A percentile compares a stretch with the other conserved stretches of the same genome.
Conservation (phyloP, 1,140 invertebrate species). For the Ceratoteleas bidentatus region DNA sequence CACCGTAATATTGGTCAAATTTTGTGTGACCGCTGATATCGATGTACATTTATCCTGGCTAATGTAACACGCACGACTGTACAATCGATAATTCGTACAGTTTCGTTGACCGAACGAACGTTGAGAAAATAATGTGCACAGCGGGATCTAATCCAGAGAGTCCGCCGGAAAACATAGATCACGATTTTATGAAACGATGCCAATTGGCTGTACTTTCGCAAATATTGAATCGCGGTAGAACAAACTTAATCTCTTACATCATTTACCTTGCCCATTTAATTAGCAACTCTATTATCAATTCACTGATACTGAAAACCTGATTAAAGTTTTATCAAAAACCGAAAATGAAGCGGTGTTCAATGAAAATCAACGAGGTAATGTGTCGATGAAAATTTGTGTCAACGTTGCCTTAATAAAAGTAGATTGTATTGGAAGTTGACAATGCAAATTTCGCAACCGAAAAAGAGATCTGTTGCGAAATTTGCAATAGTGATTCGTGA, state of each 20-base stretch:
- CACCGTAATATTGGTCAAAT: slow-evolving; percentile 47
- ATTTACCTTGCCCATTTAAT: slow-evolving; percentile 45
- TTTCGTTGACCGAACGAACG: slow-evolving; percentile 44
- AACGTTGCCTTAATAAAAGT: too few species aligned
- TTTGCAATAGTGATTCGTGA: too few species aligned
- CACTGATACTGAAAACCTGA: not conserved
- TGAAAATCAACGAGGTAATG: not conserved
- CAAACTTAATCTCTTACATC: slow-evolving; percentile 47
- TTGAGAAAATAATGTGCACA: slow-evolving; percentile 56
- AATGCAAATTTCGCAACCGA: too few species aligned
- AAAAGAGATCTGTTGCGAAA: too few species aligned
- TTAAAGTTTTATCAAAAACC: slow-evolving; percentile 25
- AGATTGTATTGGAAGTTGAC: too few species aligned
- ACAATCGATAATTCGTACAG: slow-evolving; percentile 57
- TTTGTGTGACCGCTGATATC: slow-evolving; percentile 45
- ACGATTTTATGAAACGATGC: slow-evolving; percentile 59
- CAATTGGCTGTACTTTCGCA: slow-evolving; percentile 51
- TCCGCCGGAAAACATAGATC: slow-evolving; percentile 50
- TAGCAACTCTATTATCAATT: slow-evolving; percentile 45
- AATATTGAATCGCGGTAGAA: slow-evolving; percentile 55
- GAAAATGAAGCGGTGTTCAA: not conserved
- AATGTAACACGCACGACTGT: slow-evolving; percentile 47
- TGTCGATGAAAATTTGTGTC: not conserved
- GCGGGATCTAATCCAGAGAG: slow-evolving; percentile 53
- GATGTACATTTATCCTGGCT: slow-evolving; percentile 46